Base-by-base conservation (phyloP, 1,140 invertebrate genomes). In the Drosophila bipectinata region DNA sequence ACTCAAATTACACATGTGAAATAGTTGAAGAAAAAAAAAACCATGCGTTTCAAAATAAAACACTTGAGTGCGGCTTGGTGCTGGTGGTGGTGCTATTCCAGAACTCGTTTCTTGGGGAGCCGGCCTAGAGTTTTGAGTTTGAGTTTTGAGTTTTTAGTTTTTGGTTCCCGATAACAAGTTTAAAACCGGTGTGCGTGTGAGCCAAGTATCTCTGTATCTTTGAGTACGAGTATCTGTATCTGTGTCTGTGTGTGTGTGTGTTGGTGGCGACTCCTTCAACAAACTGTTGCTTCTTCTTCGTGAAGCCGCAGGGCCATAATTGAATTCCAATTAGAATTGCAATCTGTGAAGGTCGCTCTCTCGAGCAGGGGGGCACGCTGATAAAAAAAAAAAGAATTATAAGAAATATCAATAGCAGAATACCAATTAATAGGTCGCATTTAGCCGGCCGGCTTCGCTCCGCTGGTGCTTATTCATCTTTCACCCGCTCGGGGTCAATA, bases 131-230 rank as follows among this genome's bases (percentile, higher is more conserved):
- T 72, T 72, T 71, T 18, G 34, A 47, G 37, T 56, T 26, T 63
- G 57, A 32, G 57, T 61, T 62, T 37, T 41, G 6, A 62, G 47
- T 15, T 63, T 67, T 47, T 64, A 77, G 69, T 80, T 77, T 85
- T 77, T 39, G 77, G 77, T 72, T 87, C 78, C 78, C 79, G 78
- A 87, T 87, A 87, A 87, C 82, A 88, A 87, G 82, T 87, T 87
- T 76, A 82, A 47, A 47, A 87, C 82, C 82, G 82, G 82, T 85
- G 44, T 47, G 44, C 75, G 81, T 87, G 81, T 81, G 68, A 71
- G 81, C 79, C 45, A 60, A 59, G 62, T 81, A 58, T 60, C 54
- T 57, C 32, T 79, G 54, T 56, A 66, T 61, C 41, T 77, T 47
- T 14, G 44, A 21, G 44, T 47, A 18, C 44, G 44, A 47, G 44